Evolutionary conservation across 2,797 vertebrate species (phyloP), one percentile per base, ranked within the genome.

Genomic region (Sebastes flavidus): DNA sequence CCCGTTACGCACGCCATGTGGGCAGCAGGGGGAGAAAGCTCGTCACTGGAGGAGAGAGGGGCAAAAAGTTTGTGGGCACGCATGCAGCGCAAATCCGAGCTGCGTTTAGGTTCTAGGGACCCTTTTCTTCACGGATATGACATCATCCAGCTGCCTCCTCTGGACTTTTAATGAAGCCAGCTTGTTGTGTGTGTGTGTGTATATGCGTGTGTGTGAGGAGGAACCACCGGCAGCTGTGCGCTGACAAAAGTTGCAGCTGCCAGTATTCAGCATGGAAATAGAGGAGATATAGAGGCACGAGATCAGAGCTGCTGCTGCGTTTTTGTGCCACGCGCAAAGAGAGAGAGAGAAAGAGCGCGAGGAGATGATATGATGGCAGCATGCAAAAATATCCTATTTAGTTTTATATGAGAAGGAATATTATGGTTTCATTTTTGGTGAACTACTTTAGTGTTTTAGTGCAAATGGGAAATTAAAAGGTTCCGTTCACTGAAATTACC

Each of bases 121-220:
- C 80, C 87, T 83, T 42, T 42, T 92, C 91, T 86, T 90, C 85
- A 90, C 95, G 95, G 96, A 97, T 95, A 89, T 97, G 96, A 97
- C 97, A 96, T 97, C 96, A 97, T 77, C 72, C 83, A 75, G 79
- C 80, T 67, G 82, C 81, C 81, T 74, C 87, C 87, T 73, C 80
- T 79, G 29, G 77, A 86, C 77, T 88, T 84, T 80, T 60, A 85
- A 85, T 86, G 65, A 77, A 71, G 46, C 69, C 82, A 69, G 73
- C 29, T 79, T 24, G 65, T 42, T 46, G 38, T 59, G 36, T 63
- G 27, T 56, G 2, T 20, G 42, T 34, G 18, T 30, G 22, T 18
- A 4, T 34, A 4, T 34, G n/a, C 14, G 18, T 22, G 67, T 52
- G 58, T 12, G 36, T 20, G 72, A 83, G 60, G 70, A 83, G 78